phyloP scores from a whole-genome alignment of 2,888 invertebrate genomes.

The Watsonalla binaria region DNA sequence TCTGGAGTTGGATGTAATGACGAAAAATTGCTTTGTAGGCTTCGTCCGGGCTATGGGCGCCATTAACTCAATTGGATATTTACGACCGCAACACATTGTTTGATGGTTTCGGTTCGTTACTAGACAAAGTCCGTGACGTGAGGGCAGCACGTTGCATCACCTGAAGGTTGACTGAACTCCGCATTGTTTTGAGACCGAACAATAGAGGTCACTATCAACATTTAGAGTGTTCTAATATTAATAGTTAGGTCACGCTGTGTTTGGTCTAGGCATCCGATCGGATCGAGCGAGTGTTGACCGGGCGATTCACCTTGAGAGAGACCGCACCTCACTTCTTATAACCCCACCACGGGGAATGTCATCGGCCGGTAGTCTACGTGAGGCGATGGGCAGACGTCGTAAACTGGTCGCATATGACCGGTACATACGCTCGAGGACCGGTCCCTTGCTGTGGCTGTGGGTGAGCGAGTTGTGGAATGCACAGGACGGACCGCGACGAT shows the following conservation, averaged over 20 bases:
- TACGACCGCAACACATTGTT: not conserved
- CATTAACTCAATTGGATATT: constrained; percentile 2
- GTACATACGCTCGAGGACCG: constrained; percentile 72
- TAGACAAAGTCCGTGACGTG: constrained; percentile 1
- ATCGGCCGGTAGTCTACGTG: constrained; percentile 32
- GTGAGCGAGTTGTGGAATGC: constrained; percentile 77
- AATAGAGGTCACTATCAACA: constrained; percentile 39
- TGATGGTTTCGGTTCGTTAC: not conserved
- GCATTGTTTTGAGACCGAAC: constrained; percentile 31
- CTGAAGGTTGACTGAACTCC: constrained; percentile 24
- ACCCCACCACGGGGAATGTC: constrained; percentile 42
- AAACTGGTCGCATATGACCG: constrained; percentile 52
- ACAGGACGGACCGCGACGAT: constrained; percentile 61
- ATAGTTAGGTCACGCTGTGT: constrained; percentile 63
- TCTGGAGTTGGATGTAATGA: constrained; percentile 25
- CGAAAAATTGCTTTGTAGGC: constrained; percentile 28
- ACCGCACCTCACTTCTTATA: constrained; percentile 64
- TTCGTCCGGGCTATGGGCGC: constrained; percentile 5
- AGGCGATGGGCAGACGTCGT: constrained; percentile 37
- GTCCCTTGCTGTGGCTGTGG: constrained; percentile 74
- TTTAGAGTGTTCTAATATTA: constrained; percentile 43
- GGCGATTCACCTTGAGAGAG: constrained; percentile 73
- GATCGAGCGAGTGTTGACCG: constrained; percentile 70
- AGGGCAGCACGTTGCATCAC: constrained; percentile 7
- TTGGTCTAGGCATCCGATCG: constrained; percentile 69